These are phyloP conservation scores for Genyomyrus donnyi DNA, from an alignment of 2,113 vertebrate genomes.

Conservation along the genomic window DNA sequence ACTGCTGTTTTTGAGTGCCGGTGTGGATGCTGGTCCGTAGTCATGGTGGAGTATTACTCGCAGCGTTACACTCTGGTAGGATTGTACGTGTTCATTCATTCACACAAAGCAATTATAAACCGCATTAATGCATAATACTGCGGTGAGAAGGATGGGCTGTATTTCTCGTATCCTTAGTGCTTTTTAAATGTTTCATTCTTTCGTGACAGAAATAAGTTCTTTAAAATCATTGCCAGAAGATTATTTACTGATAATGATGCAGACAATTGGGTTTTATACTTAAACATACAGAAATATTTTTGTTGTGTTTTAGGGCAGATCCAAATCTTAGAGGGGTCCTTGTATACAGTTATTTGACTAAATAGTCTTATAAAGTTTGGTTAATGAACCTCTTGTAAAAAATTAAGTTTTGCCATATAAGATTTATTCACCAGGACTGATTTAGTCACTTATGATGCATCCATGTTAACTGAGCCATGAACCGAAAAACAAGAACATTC, in stretches of 20 bases:
- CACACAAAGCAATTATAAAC: background rate
- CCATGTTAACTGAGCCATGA: background rate
- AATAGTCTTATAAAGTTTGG: background rate
- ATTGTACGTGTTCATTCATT: background rate
- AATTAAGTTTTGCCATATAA: background rate
- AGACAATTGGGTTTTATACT: background rate
- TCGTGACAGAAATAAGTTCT: slow-evolving; percentile 2
- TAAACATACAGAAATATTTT: background rate
- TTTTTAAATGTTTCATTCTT: slow-evolving; percentile 19
- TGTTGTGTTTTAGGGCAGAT: background rate
- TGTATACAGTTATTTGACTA: background rate
- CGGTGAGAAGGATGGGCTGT: background rate
- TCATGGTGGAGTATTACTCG: background rate
- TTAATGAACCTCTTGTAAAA: background rate
- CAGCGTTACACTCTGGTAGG: background rate
- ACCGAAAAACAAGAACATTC: background rate
- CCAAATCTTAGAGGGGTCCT: background rate
- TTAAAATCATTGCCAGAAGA: background rate
- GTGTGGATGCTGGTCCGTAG: background rate
- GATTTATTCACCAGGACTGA: background rate
- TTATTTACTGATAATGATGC: background rate
- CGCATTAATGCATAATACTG: slow-evolving; percentile 11
- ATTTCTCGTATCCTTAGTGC: slow-evolving; percentile 5
- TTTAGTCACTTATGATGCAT: background rate
- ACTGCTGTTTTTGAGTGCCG: background rate